A percentile compares a stretch with the other conserved stretches of the same genome.
Evolutionary conservation across 2,888 invertebrate species (phyloP).

Genomic region (Adelognathus sp.): DNA sequence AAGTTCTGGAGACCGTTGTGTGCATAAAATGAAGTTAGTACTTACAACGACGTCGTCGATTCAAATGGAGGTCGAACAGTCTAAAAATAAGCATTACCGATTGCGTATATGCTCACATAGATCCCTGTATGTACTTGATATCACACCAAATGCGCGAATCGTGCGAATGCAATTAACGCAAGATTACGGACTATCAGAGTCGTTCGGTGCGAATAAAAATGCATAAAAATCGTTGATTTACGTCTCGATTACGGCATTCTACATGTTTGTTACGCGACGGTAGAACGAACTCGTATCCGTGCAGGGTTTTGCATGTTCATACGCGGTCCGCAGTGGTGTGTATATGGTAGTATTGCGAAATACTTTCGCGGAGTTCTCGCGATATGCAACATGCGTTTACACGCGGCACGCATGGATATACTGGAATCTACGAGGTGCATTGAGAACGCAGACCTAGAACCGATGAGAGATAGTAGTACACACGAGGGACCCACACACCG

Average conservation of each 20-base stretch:
- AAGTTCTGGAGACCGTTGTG: not conserved
- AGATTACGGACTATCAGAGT: not conserved
- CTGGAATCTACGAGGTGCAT: not conserved
- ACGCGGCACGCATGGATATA: not conserved
- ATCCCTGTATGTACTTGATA: not conserved
- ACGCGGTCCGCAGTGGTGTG: constrained; percentile 8
- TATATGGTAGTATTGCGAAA: constrained; percentile 28
- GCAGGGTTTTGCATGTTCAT: constrained; percentile 9
- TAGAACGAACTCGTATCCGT: not conserved
- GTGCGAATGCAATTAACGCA: constrained; percentile 21
- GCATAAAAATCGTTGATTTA: constrained; percentile 36
- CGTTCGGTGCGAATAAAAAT: constrained; percentile 1
- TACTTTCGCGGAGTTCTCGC: not conserved
- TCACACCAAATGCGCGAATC: constrained; percentile 25
- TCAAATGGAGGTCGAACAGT: constrained; percentile 31
- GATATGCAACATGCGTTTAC: constrained; percentile 32
- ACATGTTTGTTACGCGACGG: not conserved
- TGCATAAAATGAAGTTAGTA: constrained; percentile 43
- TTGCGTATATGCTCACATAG: constrained; percentile 12
- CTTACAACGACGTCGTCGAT: constrained; percentile 11
- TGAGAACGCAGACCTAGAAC: constrained; percentile 22
- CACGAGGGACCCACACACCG: constrained; percentile 19
- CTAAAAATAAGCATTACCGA: constrained; percentile 45
- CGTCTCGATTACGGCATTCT: not conserved
- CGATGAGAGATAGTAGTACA: constrained; percentile 18